These are phyloP conservation scores for Melanotaenia maccullochi DNA, from an alignment of 2,797 vertebrate species.

Conservation along the genomic window DNA sequence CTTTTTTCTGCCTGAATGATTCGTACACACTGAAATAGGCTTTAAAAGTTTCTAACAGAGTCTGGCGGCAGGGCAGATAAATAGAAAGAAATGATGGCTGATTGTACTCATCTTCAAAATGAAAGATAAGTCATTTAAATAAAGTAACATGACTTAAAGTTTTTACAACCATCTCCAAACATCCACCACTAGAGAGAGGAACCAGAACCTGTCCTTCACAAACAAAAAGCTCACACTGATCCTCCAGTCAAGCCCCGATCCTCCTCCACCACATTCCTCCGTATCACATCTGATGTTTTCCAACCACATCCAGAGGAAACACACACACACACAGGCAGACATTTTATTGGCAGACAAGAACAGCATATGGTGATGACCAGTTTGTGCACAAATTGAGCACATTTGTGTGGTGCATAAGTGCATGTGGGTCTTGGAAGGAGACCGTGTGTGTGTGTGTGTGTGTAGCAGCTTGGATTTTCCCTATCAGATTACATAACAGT, in stretches of 20 bases:
- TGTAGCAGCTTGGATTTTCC: slow-evolving; percentile 75
- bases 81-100: too few relatives aligned
- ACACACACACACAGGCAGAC: slow-evolving; percentile 26
- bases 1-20: too few relatives aligned
- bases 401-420: slow-evolving; percentile 57
- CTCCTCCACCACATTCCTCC: slow-evolving; percentile 23
- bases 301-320: slow-evolving; percentile 52
- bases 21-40: too few relatives aligned
- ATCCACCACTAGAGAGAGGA: not conserved
- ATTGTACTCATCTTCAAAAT: too few relatives aligned
- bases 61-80: not conserved
- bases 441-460: slow-evolving; percentile 44
- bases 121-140: too few relatives aligned
- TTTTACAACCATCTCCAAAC: not conserved
- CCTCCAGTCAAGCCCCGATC: not conserved
- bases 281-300: slow-evolving; percentile 63
- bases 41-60: not conserved
- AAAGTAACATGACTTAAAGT: too few relatives aligned
- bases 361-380: slow-evolving; percentile 82
- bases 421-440: slow-evolving; percentile 70
- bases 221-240: too few relatives aligned
- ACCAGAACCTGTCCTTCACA: too few relatives aligned
- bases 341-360: slow-evolving; percentile 74
- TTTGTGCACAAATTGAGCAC: slow-evolving; percentile 76
- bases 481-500: slow-evolving; percentile 85